These are phyloP conservation scores for Eristalis tenax DNA, from an alignment of 2,888 invertebrate species.

Conservation along the genomic window DNA sequence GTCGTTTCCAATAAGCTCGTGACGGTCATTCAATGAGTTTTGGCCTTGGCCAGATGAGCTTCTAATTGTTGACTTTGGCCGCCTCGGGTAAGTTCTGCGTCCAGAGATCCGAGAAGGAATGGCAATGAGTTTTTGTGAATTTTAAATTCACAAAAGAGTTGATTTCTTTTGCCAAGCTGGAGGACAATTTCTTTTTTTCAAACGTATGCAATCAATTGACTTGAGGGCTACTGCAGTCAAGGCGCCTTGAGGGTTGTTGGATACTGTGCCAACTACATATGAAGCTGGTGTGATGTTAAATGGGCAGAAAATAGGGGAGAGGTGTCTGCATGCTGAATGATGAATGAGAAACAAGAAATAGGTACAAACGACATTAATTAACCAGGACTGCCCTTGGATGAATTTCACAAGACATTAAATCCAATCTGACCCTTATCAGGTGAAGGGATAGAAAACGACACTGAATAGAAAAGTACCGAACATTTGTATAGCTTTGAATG, in stretches of 20 bases:
- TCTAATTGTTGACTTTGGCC: neutral
- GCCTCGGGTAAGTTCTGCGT: neutral
- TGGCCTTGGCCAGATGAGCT: neutral
- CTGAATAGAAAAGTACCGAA: too few relatives aligned
- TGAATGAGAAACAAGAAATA: too few relatives aligned
- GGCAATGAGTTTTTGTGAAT: neutral
- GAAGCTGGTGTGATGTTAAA: neutral
- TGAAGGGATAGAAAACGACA: too few relatives aligned
- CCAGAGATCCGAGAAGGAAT: neutral
- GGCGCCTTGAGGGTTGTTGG: neutral
- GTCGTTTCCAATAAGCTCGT: neutral
- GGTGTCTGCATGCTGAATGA: too few relatives aligned
- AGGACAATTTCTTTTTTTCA: neutral
- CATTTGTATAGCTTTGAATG: too few relatives aligned
- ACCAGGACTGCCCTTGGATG: too few relatives aligned
- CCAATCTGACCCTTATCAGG: too few relatives aligned
- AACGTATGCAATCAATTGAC: neutral
- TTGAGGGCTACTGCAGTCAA: neutral
- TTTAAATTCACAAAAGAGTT: neutral
- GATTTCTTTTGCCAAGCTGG: neutral
- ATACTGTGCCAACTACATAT: neutral
- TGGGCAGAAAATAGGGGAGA: too few relatives aligned
- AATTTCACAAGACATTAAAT: too few relatives aligned
- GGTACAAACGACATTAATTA: too few relatives aligned
- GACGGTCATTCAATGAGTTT: neutral